These are phyloP conservation scores for Caenorhabditis sp. DNA, from an alignment of 2,888 invertebrate genomes.

Conservation along the genomic window DNA sequence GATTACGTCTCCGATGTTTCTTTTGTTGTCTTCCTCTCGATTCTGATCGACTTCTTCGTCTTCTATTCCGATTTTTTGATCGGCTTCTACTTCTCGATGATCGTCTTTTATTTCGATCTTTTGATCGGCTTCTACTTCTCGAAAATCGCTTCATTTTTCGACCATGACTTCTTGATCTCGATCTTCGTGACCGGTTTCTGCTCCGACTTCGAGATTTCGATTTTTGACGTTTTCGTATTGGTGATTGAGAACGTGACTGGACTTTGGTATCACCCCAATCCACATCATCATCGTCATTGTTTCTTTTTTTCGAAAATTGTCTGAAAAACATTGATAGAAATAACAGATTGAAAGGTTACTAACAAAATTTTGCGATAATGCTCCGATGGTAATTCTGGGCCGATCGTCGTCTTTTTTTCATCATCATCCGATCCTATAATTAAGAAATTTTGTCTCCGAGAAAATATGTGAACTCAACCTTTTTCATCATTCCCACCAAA, in stretches of 20 bases:
- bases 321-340: constrained; percentile 4
- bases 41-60: constrained; percentile 13
- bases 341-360: constrained; percentile 4
- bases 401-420: constrained; percentile 29
- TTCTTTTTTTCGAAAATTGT: constrained; percentile 32
- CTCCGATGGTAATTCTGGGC: constrained; percentile 55
- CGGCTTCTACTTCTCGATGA: constrained; percentile 7
- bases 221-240: background rate
- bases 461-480: constrained; percentile 9
- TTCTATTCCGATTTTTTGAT: constrained; percentile 6
- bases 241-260: background rate
- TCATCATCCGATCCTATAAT: constrained; percentile 19
- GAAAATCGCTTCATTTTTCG: too few species aligned
- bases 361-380: constrained; percentile 55
- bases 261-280: constrained; percentile 29
- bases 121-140: constrained; percentile 8
- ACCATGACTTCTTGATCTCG: constrained; percentile 10
- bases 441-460: constrained; percentile 1
- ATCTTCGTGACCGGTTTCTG: background rate
- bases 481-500: constrained; percentile 47
- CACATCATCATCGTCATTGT: constrained; percentile 25
- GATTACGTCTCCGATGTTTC: background rate
- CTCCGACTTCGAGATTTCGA: constrained; percentile 11
- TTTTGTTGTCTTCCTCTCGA: constrained; percentile 1
- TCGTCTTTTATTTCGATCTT: constrained; percentile 15